Base-by-base conservation (phyloP, 2,888 invertebrate species). In the Choreutis nemorana region DNA sequence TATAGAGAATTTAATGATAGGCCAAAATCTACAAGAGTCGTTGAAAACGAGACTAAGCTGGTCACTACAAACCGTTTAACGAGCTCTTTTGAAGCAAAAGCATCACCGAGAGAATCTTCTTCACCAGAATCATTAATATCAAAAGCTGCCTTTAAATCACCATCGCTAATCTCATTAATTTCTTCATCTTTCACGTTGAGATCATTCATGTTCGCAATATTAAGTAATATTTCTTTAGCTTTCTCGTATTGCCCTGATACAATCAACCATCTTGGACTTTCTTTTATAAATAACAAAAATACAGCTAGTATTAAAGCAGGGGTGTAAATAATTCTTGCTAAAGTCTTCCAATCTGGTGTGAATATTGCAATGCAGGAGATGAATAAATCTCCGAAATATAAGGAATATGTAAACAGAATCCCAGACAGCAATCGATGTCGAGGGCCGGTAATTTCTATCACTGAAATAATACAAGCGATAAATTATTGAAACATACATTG, bases 251-350 rank as follows among this genome's bases (percentile, higher is more conserved):
- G 61, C 1, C 67, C 68, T 23, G 59, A 48, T 4, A 71, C 31
- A 44, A 70, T 50, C 47, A 66, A 63, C 72, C 72, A 73, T 41
- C 72, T 47, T 2, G 59, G 53, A 30, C 72, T 70, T 37, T 73
- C 72, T 50, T 42, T 50, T 18, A 73, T 34, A 9, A 67, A 12
- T 3, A 61, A 39, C 27, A 41, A 36, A 32, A 65, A 71, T 2
- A 40, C 29, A 3, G 61, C 18, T 23, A 67, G 67, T 9, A 70
- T 28, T 13, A 60, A 32, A 44, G 62, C 50, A 2, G 71, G 72
- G 0, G 55, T 33, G 29, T 73, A 67, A 1, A 61, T 53, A 0
- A 54, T 44, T 20, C 65, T 30, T 27, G 71, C 48, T n/a, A 72
- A 39, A 8, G 46, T 48, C 39, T 70, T 70, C 72, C 72, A 73